Base-by-base conservation (phyloP, 1,140 invertebrate genomes). In the Nasonia giraulti region DNA sequence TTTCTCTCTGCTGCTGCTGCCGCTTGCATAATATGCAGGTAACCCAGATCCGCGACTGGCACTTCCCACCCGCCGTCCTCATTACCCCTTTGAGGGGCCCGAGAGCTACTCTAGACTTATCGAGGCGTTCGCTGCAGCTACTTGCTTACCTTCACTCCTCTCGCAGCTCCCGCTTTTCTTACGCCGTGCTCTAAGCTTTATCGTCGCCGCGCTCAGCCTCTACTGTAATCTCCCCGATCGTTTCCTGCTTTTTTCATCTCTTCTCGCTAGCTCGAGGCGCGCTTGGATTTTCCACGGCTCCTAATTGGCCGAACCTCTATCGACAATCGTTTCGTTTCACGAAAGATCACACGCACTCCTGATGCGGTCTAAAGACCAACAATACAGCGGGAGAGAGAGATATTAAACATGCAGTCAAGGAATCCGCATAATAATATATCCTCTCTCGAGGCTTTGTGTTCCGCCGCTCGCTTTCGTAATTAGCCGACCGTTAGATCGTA, bases 11-110 rank as follows among this genome's bases (percentile, higher is more conserved):
- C 86, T 87, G 80, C 62, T 88, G 89, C 89, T 89, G 90, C 7
- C 8, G 40, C 88, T 92, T 93, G 92, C 91, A 92, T 93, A 92
- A 93, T 91, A 90, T 91, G 85, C 90, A 90, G 90, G 89, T 92
- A 92, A 91, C 90, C 91, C 89, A 91, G 90, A 91, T 92, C 88
- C 88, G 88, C 89, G 88, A 89, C 88, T 89, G 88, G 87, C 87
- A 87, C 89, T 88, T 90, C 87, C 89, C 90, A 91, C 90, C 89
- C 87, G 87, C 80, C 89, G 90, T 86, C 88, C 91, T 90, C 90
- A 86, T 92, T 91, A 91, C 88, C 90, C 87, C 88, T 88, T 88
- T 87, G 69, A 80, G n/a, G 33, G 20, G n/a, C 66, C 77, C 82
- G 81, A 62, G 11, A 79, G 77, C 80, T 78, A 74, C 84, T 84